Conservation (phyloP, 2,797 vertebrate species). For the Cetoscarus ocellatus region DNA sequence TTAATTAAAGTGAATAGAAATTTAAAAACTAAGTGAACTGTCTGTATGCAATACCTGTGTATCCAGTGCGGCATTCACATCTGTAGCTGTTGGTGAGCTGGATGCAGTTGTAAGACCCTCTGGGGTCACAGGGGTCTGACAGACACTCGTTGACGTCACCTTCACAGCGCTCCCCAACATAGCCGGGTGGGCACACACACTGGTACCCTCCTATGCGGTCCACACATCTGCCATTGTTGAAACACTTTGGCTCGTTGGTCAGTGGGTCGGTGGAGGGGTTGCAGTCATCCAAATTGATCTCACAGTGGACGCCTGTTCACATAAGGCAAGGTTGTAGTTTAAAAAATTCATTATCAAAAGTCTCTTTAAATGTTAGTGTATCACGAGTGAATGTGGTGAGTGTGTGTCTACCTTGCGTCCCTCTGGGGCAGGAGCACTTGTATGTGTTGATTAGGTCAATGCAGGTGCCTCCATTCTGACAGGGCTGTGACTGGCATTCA, state of each 20-base stretch:
- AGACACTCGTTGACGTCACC: conserved; percentile 98
- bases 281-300: conserved; percentile 98
- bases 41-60: conserved; percentile 85
- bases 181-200: conserved; percentile 92
- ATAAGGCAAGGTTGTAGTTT: background rate
- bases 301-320: conserved; percentile 93
- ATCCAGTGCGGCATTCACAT: conserved; percentile 95
- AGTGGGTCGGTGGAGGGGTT: conserved; percentile 88
- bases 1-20: too few species aligned
- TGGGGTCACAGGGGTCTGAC: conserved; percentile 94
- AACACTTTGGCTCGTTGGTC: conserved; percentile 94
- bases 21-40: too few species aligned
- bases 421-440: conserved; percentile 98
- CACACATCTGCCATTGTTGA: conserved; percentile 94
- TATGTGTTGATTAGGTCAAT: conserved; percentile 97
- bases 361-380: too few species aligned
- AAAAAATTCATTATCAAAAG: too few species aligned
- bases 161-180: conserved; percentile 97
- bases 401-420: conserved; percentile 92
- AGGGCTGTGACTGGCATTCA: conserved; percentile 96
- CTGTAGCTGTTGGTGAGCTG: conserved; percentile 96
- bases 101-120: conserved; percentile 96
- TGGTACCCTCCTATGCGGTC: conserved; percentile 96
- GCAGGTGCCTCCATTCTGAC: conserved; percentile 96
- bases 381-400: background rate